These are phyloP conservation scores for Benthosema pterotum DNA, from an alignment of 2,797 vertebrate species.

Conservation along the genomic window DNA sequence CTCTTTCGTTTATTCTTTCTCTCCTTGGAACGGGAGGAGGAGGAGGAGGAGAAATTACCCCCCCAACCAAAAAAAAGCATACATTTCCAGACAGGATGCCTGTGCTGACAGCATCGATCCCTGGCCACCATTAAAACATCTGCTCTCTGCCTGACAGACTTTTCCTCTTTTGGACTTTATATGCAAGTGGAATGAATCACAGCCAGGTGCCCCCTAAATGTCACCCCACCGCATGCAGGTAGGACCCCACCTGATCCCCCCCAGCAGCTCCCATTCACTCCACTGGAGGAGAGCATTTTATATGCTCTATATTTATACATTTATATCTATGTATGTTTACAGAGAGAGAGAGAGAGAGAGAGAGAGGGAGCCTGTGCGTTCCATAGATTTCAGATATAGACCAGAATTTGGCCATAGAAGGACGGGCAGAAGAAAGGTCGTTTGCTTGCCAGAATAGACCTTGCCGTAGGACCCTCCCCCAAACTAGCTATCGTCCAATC, in stretches of 20 bases:
- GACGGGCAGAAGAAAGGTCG: not conserved
- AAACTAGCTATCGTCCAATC: no score
- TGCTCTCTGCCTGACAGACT: constrained; percentile 83
- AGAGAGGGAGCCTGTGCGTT: constrained; percentile 3
- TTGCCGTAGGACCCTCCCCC: no score
- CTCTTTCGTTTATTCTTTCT: constrained; percentile 17
- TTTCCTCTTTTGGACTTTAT: constrained; percentile 73
- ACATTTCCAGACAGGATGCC: constrained; percentile 82
- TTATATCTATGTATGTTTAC: no score
- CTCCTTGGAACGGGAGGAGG: constrained; percentile 28
- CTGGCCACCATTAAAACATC: constrained; percentile 83
- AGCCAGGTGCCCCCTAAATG: constrained; percentile 77
- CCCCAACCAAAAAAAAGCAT: constrained; percentile 43
- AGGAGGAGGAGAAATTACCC: constrained; percentile 68
- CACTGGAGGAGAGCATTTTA: not conserved
- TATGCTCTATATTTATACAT: no score
- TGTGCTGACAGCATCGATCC: constrained; percentile 81
- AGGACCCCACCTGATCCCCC: constrained; percentile 15
- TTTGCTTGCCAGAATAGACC: constrained; percentile 48
- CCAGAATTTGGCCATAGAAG: not conserved
- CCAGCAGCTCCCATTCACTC: constrained; percentile 6
- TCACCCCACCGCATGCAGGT: constrained; percentile 54
- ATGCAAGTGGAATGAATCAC: constrained; percentile 68
- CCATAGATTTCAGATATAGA: not conserved
- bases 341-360: no score